Evolutionary conservation across 1,140 invertebrate species (phyloP).

Genomic region (Caenorhabditis tropicalis): DNA sequence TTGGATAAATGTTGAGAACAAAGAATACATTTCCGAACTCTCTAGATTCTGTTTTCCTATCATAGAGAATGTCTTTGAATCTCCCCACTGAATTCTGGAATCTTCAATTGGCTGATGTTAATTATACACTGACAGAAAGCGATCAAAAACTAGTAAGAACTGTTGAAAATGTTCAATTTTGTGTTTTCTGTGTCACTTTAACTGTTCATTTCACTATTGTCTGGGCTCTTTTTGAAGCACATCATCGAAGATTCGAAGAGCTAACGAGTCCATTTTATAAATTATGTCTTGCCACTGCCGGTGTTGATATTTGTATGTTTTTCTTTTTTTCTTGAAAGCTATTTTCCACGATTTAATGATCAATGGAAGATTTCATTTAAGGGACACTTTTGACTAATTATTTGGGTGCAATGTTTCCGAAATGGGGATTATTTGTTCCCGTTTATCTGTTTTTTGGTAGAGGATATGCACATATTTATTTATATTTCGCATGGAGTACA

Average conservation of each 20-base stretch:
- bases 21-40: background rate
- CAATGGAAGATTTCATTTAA: background rate
- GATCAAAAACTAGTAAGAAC: background rate
- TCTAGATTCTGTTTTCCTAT: background rate
- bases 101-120: slow-evolving; percentile 5
- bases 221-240: background rate
- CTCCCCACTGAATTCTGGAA: background rate
- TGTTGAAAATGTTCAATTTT: background rate
- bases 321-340: background rate
- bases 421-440: background rate
- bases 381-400: background rate
- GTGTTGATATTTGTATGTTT: background rate
- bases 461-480: background rate
- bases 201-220: background rate
- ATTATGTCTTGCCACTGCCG: background rate
- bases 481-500: background rate
- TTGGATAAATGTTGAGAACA: background rate
- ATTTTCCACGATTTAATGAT: too few species aligned
- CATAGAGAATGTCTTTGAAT: background rate
- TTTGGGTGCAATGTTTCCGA: background rate
- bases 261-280: background rate
- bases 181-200: background rate
- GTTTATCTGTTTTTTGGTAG: background rate
- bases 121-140: background rate
- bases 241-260: background rate